Base-by-base conservation (phyloP, 2,888 invertebrate species). In the Stomorhina lunata region DNA sequence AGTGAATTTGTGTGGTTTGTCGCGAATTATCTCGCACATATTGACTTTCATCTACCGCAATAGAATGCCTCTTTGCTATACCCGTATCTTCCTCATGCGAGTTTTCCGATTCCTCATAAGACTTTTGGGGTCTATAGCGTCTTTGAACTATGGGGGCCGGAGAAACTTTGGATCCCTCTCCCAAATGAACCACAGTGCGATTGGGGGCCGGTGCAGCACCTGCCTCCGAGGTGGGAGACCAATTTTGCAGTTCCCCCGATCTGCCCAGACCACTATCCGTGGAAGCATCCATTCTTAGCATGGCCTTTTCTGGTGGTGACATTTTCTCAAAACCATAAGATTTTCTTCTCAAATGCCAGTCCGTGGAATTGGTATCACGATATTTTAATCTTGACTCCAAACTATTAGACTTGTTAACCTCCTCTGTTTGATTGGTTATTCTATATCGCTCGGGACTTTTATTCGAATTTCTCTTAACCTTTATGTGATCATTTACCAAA, bases 211-310 rank as follows among this genome's bases (percentile, higher is more conserved):
- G n/a, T n/a, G n/a, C n/a, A n/a, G n/a, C n/a, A n/a, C n/a, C 65
- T 0, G 84, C 75, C 2, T 85, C 80, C 1, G 90, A 87, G 1
- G 90, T 88, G 22, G 91, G 90, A 4, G 92, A 91, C 90, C 87
- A 92, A 83, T 89, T 89, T 25, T 94, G 93, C 53, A 94, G 91
- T 91, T 95, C 95, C 20, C 94, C 93, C 0, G 95, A 95, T 86
- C 94, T 93, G 84, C 95, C 95, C 86, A 95, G 93, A 0, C 95
- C 95, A 86, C 95, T 95, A 86, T 95, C 95, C 1, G 95, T 95
- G 3, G 95, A 95, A n/a, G 95, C 94, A 88, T 95, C 95, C 87
- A 94, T 94, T 2, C 93, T 92, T 32, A 90, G 88, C 72, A 90
- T 89, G 61, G 88, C 87, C 34, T 88, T 90, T 45, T 90, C 88